Conservation (phyloP, 2,888 invertebrate genomes). For the Panzeria rudis region DNA sequence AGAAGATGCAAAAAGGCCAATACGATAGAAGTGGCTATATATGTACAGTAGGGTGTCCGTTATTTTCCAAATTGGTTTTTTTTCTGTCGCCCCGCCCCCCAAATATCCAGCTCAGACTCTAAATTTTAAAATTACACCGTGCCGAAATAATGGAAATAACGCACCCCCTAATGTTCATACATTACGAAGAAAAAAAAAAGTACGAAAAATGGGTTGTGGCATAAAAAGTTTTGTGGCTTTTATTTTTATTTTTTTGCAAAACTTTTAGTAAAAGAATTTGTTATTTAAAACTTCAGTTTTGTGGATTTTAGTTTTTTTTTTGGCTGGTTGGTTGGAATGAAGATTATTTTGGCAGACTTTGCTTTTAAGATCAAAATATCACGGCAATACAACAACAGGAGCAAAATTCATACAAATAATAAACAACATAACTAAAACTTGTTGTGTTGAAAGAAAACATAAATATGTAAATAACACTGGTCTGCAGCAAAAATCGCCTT, state of each 20-base stretch:
- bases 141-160: no score
- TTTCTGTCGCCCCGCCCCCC: no score
- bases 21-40: neutral
- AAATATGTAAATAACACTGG: no score
- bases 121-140: no score
- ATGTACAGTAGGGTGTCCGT: no score
- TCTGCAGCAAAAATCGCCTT: no score
- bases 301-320: conserved; percentile 35
- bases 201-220: conserved; percentile 29
- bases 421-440: conserved; percentile 43
- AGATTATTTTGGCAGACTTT: conserved; percentile 56
- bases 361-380: conserved; percentile 53
- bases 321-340: conserved; percentile 22
- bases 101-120: no score
- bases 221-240: conserved; percentile 58
- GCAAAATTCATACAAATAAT: conserved; percentile 27
- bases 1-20: no score
- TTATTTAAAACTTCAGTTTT: conserved; percentile 49
- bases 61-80: no score
- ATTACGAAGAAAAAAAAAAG: conserved; percentile 1
- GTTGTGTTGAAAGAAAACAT: conserved; percentile 17
- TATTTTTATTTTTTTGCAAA: conserved; percentile 14
- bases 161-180: neutral
- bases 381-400: conserved; percentile 15
- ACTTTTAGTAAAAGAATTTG: conserved; percentile 43